These are phyloP conservation scores for Thera britannica DNA, from an alignment of 2,888 invertebrate species.

Conservation along the genomic window DNA sequence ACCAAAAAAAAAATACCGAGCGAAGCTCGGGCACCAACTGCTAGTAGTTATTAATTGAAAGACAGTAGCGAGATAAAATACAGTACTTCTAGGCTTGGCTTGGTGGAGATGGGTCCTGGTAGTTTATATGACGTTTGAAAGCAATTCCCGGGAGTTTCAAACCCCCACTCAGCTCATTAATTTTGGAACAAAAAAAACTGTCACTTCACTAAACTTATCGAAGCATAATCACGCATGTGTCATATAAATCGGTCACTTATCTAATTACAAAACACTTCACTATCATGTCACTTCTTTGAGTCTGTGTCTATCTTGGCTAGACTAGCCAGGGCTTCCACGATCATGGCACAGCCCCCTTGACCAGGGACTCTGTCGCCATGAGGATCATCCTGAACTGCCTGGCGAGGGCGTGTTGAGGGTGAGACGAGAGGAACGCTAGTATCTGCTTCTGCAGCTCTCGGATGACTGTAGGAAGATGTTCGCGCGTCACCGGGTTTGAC, in stretches of 20 bases:
- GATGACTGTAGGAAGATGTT: conserved; percentile 92
- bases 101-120: no score
- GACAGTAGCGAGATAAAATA: no score
- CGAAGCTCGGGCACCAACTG: no score
- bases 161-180: no score
- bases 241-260: neutral
- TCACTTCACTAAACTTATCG: no score
- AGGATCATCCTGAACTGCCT: conserved; percentile 88
- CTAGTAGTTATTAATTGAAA: no score
- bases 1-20: no score
- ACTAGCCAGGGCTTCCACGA: conserved; percentile 26
- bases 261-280: conserved; percentile 3
- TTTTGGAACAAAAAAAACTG: no score
- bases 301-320: neutral
- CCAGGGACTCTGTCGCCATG: conserved; percentile 87
- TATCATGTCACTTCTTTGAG: conserved; percentile 13
- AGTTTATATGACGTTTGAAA: no score
- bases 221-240: neutral
- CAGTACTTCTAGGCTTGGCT: no score
- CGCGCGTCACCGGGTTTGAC: conserved; percentile 90
- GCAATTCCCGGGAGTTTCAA: no score
- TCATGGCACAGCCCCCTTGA: conserved; percentile 67
- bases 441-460: conserved; percentile 91
- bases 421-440: conserved; percentile 86
- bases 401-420: conserved; percentile 87